These are phyloP conservation scores for Dastarcus helophoroides DNA, from an alignment of 2,888 invertebrate species.

Conservation along the genomic window DNA sequence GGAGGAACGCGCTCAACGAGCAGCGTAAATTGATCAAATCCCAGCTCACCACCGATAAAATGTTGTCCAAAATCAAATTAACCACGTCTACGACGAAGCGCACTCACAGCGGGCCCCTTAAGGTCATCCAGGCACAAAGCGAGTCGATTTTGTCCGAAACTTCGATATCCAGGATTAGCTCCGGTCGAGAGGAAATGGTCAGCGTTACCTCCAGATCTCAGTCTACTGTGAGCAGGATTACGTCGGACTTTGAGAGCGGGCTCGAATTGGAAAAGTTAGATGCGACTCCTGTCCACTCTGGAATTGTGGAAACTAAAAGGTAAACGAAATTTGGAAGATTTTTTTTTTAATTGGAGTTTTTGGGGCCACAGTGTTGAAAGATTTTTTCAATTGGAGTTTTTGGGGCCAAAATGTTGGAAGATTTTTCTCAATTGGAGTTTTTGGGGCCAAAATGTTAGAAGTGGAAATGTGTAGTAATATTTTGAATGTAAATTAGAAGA, in stretches of 20 bases:
- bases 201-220: slow-evolving; percentile 23
- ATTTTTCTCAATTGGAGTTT: too few species aligned
- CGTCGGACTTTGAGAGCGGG: slow-evolving; percentile 4
- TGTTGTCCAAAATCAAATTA: slow-evolving; percentile 39
- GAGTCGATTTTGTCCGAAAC: slow-evolving; percentile 29
- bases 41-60: slow-evolving; percentile 38
- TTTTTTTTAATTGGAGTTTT: too few species aligned
- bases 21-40: slow-evolving; percentile 44
- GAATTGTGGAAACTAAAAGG: too few species aligned
- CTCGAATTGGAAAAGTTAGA: too few species aligned
- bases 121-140: slow-evolving; percentile 39
- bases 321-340: too few species aligned
- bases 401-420: too few species aligned
- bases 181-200: slow-evolving; percentile 25
- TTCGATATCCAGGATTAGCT: slow-evolving; percentile 27
- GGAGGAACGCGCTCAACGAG: slow-evolving; percentile 41
- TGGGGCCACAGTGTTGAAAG: too few species aligned
- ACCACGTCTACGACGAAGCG: slow-evolving; percentile 36
- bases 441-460: too few species aligned
- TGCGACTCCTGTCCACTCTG: too few species aligned
- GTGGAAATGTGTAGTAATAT: too few species aligned
- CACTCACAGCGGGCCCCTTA: slow-evolving; percentile 40
- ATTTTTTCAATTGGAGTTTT: too few species aligned
- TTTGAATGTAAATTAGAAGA: too few species aligned
- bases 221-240: not conserved